Conservation (phyloP, 2,797 vertebrate species). For the Anabacerthia variegaticeps region DNA sequence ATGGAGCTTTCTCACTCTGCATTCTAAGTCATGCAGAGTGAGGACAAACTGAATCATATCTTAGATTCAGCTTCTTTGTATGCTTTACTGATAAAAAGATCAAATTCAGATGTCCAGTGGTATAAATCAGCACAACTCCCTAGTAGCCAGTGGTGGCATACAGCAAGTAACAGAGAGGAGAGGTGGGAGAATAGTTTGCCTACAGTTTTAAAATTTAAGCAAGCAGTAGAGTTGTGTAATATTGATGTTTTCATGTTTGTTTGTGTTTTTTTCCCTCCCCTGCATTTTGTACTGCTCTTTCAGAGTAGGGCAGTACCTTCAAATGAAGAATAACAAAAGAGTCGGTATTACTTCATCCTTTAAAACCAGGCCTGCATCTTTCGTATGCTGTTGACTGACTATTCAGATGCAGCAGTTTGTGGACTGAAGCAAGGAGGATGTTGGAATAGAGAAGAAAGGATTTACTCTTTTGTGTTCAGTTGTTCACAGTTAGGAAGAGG, state of each 20-base stretch:
- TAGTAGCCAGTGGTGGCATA: not conserved
- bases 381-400: not conserved
- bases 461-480: not conserved
- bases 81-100: not conserved
- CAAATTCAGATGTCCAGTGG: not conserved
- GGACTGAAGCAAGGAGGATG: not conserved
- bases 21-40: not conserved
- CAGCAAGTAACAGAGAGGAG: not conserved
- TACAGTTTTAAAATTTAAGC: not conserved
- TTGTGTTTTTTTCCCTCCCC: not conserved
- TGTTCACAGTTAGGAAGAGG: not conserved
- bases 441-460: not conserved
- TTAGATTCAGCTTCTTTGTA: not conserved
- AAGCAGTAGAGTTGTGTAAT: not conserved
- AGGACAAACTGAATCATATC: not conserved
- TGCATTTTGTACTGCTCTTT: not conserved
- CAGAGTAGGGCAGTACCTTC: not conserved
- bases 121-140: not conserved
- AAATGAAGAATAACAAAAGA: not conserved
- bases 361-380: not conserved
- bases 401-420: not conserved
- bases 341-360: not conserved
- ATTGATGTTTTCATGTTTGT: not conserved
- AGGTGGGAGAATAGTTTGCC: not conserved
- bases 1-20: not conserved